Conservation (phyloP, 2,113 vertebrate species). For the Synchiropus splendidus region DNA sequence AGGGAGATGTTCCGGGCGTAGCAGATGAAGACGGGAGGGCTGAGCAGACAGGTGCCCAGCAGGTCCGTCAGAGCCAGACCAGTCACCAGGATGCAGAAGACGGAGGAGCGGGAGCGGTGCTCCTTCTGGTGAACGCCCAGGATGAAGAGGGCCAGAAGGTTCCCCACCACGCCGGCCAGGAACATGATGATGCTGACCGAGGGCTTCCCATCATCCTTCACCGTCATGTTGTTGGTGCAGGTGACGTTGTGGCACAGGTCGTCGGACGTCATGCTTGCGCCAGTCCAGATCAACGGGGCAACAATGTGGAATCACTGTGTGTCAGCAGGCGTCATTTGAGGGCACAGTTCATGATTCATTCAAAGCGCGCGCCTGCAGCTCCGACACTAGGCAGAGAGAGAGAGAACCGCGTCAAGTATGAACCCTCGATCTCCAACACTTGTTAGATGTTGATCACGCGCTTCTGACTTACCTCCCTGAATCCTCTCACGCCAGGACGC, state of each 20-base stretch:
- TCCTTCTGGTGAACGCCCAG: conserved; percentile 69
- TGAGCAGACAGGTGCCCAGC: conserved; percentile 80
- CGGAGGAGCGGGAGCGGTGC: conserved; percentile 65
- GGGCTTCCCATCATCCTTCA: conserved; percentile 56
- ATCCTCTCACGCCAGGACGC: too few species aligned
- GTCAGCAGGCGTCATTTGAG: too few species aligned
- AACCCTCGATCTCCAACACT: too few species aligned
- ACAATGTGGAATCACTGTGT: too few species aligned
- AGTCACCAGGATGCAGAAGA: conserved; percentile 81
- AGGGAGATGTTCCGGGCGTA: conserved; percentile 69
- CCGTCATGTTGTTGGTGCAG: conserved; percentile 16
- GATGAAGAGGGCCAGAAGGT: conserved; percentile 78
- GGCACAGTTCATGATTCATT: too few species aligned
- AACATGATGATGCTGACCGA: conserved; percentile 76
- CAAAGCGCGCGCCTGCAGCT: too few species aligned
- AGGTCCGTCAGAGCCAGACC: conserved; percentile 80
- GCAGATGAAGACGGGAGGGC: conserved; percentile 77
- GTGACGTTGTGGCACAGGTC: conserved; percentile 56
- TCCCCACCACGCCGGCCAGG: conserved; percentile 72
- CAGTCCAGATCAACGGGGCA: neutral
- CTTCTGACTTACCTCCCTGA: too few species aligned
- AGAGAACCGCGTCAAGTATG: too few species aligned
- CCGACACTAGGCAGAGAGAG: too few species aligned
- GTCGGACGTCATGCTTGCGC: conserved; percentile 32
- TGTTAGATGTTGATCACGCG: too few species aligned